A percentile compares a stretch with the other conserved stretches of the same genome.
These are phyloP conservation scores for Heliopora coerulea DNA, from an alignment of 92 coral and sea anemone species.

Conservation along the genomic window DNA sequence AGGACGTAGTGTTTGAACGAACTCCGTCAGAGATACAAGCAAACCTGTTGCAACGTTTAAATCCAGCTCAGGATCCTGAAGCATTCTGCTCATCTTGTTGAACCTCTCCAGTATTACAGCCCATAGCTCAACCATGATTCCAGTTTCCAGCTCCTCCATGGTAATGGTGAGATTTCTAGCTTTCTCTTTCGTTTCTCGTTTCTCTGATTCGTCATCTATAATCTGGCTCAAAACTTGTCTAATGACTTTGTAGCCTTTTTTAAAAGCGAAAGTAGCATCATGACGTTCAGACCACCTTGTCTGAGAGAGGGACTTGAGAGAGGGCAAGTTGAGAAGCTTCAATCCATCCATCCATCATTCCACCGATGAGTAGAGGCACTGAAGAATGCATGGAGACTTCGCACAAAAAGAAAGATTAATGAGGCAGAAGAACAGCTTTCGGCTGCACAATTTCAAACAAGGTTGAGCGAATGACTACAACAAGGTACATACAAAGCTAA, in stretches of 20 bases:
- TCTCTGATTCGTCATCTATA: not conserved
- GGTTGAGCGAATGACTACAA: not conserved
- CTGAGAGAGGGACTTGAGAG: not conserved
- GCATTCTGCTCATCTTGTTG: not conserved
- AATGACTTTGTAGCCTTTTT: not conserved
- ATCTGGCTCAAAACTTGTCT: not conserved
- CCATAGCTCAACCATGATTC: not conserved
- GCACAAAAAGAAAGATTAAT: not conserved
- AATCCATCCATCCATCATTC: not conserved
- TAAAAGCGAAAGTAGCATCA: not conserved
- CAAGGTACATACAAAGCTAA: not conserved
- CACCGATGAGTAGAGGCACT: slow-evolving; percentile 2
- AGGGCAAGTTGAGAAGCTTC: not conserved
- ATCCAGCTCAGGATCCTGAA: not conserved
- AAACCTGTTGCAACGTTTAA: not conserved
- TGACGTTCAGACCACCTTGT: slow-evolving; percentile 5
- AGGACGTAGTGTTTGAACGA: not conserved
- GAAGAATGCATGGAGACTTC: not conserved
- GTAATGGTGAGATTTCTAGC: not conserved
- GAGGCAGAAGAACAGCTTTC: not conserved
- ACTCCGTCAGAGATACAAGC: not conserved
- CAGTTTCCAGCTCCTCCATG: not conserved
- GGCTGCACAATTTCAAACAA: not conserved
- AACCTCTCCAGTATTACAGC: not conserved
- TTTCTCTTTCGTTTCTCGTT: not conserved